A percentile compares a stretch with the other conserved stretches of the same genome.
These are phyloP conservation scores for Muscicapa striata DNA, from an alignment of 2,797 vertebrate species.

Conservation along the genomic window DNA sequence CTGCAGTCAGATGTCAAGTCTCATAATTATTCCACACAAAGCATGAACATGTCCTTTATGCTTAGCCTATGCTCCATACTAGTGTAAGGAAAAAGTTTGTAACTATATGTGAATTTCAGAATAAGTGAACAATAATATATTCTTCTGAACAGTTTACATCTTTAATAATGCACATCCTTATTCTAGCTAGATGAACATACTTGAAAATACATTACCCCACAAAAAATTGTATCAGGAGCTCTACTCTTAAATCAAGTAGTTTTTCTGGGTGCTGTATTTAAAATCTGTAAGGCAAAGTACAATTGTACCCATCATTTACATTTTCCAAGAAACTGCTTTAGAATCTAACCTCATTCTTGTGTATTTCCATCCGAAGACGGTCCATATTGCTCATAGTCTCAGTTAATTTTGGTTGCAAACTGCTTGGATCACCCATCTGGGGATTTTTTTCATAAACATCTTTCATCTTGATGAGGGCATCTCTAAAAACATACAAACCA, in stretches of 20 bases:
- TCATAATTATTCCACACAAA: not conserved
- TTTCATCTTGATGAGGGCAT: constrained; percentile 99
- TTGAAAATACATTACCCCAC: not conserved
- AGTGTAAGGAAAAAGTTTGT: not conserved
- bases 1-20: not conserved
- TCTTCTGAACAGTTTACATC: not conserved
- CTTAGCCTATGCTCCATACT: not conserved
- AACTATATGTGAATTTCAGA: not conserved
- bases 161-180: not conserved
- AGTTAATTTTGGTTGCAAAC: constrained; percentile 95
- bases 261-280: not conserved
- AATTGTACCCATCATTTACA: not conserved
- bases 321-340: constrained; percentile 4
- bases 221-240: not conserved
- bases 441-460: constrained; percentile 98
- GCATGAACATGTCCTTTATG: not conserved
- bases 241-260: not conserved
- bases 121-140: not conserved
- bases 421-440: constrained; percentile 96
- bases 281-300: not conserved
- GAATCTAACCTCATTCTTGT: constrained; percentile 92
- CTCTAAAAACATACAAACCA: constrained; percentile 71
- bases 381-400: constrained; percentile 97
- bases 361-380: constrained; percentile 94
- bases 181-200: not conserved